A percentile compares a stretch with the other conserved stretches of the same genome.
Conservation (phyloP, 2,888 invertebrate genomes). For the Neoitamus cyanurus region DNA sequence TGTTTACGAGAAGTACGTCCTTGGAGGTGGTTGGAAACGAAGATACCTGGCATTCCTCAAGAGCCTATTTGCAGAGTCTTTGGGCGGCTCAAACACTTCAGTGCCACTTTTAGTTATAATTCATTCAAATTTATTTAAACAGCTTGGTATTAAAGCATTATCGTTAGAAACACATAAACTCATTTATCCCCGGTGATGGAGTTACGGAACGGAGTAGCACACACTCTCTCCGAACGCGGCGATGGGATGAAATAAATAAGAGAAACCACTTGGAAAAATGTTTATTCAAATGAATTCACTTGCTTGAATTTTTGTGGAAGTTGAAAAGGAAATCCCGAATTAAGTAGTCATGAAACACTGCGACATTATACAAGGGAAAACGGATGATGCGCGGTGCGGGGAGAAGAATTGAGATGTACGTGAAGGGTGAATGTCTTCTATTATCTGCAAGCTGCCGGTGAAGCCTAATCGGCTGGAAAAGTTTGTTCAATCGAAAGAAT, state of each 20-base stretch:
- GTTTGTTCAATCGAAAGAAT: constrained; percentile 45
- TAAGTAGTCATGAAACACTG: constrained; percentile 1
- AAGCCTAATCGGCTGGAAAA: constrained; percentile 39
- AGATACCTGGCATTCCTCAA: background rate
- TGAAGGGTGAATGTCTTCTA: constrained; percentile 32
- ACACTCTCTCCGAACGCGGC: background rate
- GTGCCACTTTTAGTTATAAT: constrained; percentile 15
- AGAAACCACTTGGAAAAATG: constrained; percentile 26
- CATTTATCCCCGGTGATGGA: constrained; percentile 6
- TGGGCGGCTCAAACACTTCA: background rate
- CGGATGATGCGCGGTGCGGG: background rate
- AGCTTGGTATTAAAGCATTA: constrained; percentile 12
- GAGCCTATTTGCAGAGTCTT: background rate
- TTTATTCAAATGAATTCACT: constrained; percentile 38
- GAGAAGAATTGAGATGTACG: background rate
- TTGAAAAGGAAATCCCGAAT: constrained; percentile 18
- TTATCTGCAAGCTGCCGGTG: constrained; percentile 21
- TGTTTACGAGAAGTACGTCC: background rate
- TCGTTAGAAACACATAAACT: background rate
- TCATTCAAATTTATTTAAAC: constrained; percentile 42
- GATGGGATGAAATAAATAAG: background rate
- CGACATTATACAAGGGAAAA: background rate
- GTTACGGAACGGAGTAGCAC: background rate
- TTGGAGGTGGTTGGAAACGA: background rate
- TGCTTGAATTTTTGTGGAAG: background rate